Evolutionary conservation across 2,888 invertebrate genomes (phyloP).

Genomic region (Lordiphosa fenestrarum): DNA sequence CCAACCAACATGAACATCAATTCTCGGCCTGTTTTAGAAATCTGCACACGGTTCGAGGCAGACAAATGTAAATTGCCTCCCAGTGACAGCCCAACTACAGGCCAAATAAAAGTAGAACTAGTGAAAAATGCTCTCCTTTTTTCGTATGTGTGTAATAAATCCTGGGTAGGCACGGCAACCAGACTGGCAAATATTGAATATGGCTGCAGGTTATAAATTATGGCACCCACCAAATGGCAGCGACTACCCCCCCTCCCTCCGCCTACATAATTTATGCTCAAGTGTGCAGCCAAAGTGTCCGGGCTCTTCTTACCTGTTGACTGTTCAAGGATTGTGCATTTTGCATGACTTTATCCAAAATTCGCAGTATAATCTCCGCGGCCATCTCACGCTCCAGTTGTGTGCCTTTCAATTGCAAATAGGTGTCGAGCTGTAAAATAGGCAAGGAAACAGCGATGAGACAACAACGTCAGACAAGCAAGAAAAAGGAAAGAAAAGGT

Average conservation of each 20-base stretch:
- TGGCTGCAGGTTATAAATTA: slow-evolving; percentile 72
- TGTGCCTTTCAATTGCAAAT: slow-evolving; percentile 79
- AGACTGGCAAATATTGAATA: slow-evolving; percentile 70
- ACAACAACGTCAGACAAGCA: slow-evolving; percentile 22
- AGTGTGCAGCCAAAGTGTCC: slow-evolving; percentile 42
- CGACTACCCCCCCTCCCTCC: not conserved
- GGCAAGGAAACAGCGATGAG: slow-evolving; percentile 40
- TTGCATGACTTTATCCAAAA: slow-evolving; percentile 85
- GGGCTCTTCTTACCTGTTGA: slow-evolving; percentile 83
- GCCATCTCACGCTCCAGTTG: slow-evolving; percentile 82
- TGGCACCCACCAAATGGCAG: slow-evolving; percentile 52
- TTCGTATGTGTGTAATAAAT: slow-evolving; percentile 52
- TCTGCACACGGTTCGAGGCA: slow-evolving; percentile 30
- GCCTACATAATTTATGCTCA: slow-evolving; percentile 60
- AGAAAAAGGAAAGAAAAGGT: slow-evolving; percentile 5
- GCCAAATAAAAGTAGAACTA: slow-evolving; percentile 59
- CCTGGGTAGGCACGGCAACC: slow-evolving; percentile 38
- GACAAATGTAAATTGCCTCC: slow-evolving; percentile 63
- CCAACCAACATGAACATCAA: slow-evolving; percentile 57
- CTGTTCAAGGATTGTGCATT: slow-evolving; percentile 86
- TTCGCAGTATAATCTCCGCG: slow-evolving; percentile 83
- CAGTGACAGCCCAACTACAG: slow-evolving; percentile 52
- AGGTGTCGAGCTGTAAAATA: slow-evolving; percentile 78
- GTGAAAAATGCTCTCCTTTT: slow-evolving; percentile 26
- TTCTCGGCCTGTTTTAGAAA: slow-evolving; percentile 46